phyloP scores from a whole-genome alignment of 2,888 invertebrate genomes.

The Lysandra bellargus region DNA sequence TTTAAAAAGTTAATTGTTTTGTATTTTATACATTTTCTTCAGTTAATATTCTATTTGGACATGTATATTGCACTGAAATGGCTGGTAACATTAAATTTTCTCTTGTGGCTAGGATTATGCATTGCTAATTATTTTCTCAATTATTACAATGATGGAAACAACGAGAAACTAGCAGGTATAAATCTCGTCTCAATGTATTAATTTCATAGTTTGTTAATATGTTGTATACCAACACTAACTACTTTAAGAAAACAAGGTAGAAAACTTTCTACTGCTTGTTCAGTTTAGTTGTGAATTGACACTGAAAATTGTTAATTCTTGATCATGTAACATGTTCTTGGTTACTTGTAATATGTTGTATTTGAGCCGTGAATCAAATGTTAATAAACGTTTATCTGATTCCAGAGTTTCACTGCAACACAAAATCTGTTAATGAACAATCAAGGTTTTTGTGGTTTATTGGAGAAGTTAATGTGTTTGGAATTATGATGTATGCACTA shows the following conservation, averaged over 20 bases:
- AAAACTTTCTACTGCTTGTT: no score
- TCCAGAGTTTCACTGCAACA: slow-evolving; percentile 18
- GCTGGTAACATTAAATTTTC: slow-evolving; percentile 56
- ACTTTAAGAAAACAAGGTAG: no score
- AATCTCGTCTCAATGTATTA: not conserved
- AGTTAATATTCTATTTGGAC: slow-evolving; percentile 39
- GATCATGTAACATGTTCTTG: not conserved
- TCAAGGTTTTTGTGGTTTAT: not conserved
- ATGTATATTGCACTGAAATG: slow-evolving; percentile 75
- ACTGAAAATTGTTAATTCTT: not conserved
- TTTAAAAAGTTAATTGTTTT: not conserved
- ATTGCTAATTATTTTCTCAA: slow-evolving; percentile 47
- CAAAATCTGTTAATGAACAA: not conserved
- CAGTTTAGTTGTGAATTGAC: not conserved
- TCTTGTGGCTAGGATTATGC: slow-evolving; percentile 66
- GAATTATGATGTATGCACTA: not conserved
- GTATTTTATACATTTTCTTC: not conserved
- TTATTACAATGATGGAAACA: slow-evolving; percentile 36
- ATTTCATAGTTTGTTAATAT: not conserved
- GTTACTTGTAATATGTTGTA: not conserved
- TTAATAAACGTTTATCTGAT: not conserved
- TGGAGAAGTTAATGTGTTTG: not conserved
- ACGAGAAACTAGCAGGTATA: slow-evolving; percentile 32
- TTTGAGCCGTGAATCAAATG: not conserved
- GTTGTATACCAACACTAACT: not conserved